Conservation (phyloP, 2,797 vertebrate genomes). For the Anomalospiza imberbis region DNA sequence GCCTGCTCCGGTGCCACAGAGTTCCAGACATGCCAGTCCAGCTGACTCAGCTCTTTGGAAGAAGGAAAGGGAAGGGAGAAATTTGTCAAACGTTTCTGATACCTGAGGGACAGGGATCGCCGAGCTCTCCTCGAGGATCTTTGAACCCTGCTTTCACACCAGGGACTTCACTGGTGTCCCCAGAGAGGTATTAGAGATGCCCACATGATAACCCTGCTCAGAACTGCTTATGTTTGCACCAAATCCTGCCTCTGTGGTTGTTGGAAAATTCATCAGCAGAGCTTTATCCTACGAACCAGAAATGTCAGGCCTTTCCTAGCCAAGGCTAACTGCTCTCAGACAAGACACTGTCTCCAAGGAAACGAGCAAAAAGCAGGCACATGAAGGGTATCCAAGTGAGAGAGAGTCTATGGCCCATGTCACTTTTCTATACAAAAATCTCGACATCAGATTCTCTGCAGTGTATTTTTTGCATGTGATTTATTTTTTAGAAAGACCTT, state of each 20-base stretch:
- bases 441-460: not conserved
- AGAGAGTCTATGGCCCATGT: not conserved
- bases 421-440: slow-evolving; percentile 6
- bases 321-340: slow-evolving; percentile 52
- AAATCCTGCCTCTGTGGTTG: not conserved
- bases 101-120: fast-evolving
- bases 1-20: slow-evolving; percentile 25
- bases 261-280: slow-evolving; percentile 7
- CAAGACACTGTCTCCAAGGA: slow-evolving; percentile 63
- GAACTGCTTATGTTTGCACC: not conserved
- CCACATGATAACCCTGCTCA: not conserved
- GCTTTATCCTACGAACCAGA: slow-evolving; percentile 30
- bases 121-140: not conserved
- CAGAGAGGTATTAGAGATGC: not conserved
- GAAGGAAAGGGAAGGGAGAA: slow-evolving; percentile 17
- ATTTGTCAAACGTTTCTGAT: not conserved
- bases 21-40: slow-evolving; percentile 53
- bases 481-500: not conserved
- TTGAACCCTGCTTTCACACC: not conserved
- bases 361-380: slow-evolving; percentile 20
- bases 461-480: not conserved
- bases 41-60: slow-evolving; percentile 40
- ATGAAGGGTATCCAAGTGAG: slow-evolving; percentile 53
- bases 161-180: not conserved
- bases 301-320: slow-evolving; percentile 33